Conservation (phyloP, 1,140 invertebrate genomes). For the Drosophila sp. region DNA sequence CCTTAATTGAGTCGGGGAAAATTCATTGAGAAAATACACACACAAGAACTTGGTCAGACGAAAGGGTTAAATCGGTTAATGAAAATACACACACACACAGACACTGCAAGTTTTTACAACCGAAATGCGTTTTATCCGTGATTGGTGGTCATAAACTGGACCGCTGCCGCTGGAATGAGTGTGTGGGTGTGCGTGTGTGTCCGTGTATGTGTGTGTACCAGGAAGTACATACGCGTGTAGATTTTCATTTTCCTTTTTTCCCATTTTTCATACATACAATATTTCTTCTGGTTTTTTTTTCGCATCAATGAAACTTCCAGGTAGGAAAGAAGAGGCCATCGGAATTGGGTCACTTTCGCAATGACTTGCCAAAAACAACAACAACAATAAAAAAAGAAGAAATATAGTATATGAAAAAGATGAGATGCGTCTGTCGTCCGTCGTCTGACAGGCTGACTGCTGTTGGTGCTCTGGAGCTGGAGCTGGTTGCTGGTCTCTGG, state of each 20-base stretch:
- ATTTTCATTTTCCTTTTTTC: constrained; percentile 7
- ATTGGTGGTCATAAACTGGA: constrained; percentile 51
- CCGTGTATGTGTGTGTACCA: constrained; percentile 30
- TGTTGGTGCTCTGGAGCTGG: neutral
- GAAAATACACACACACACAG: constrained; percentile 29
- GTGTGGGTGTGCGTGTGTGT: neutral
- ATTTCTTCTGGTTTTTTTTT: neutral
- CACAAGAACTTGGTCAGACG: constrained; percentile 46
- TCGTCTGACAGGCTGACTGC: constrained; percentile 16
- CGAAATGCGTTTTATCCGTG: constrained; percentile 75
- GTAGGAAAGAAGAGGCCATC: constrained; percentile 36
- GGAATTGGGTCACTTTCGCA: constrained; percentile 78
- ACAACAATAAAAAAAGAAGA: constrained; percentile 26
- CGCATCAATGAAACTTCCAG: constrained; percentile 67
- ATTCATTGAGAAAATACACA: constrained; percentile 67
- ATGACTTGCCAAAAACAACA: constrained; percentile 72
- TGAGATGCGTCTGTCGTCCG: constrained; percentile 28
- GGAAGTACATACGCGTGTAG: constrained; percentile 68
- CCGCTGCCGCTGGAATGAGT: neutral
- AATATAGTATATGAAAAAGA: constrained; percentile 7
- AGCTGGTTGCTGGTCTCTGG: constrained; percentile 21
- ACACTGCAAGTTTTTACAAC: constrained; percentile 62
- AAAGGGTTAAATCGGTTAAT: constrained; percentile 74
- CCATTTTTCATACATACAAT: constrained; percentile 16
- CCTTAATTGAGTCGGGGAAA: constrained; percentile 44